Evolutionary conservation across 2,113 vertebrate species (phyloP).

Genomic region (Oreochromis niloticus): DNA sequence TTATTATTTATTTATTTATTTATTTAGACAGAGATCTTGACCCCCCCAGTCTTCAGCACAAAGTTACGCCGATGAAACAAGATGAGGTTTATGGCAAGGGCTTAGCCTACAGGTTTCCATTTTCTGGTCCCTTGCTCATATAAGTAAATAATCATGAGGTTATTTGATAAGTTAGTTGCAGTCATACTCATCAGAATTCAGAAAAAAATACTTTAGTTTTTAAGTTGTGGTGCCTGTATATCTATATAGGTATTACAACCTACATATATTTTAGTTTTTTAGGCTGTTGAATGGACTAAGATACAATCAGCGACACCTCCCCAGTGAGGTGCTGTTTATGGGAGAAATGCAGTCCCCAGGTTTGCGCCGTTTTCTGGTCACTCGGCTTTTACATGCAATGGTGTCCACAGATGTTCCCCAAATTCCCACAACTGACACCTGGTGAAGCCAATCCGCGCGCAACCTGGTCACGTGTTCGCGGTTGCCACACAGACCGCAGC

Average conservation of each 20-base stretch:
- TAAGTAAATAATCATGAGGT: not conserved
- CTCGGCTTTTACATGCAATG: not conserved
- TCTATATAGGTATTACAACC: not conserved
- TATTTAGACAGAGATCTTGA: not conserved
- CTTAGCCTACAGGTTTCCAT: not conserved
- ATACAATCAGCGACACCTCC: not conserved
- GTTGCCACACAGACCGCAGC: conserved; percentile 55
- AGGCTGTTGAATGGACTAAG: not conserved
- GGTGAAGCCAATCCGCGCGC: conserved; percentile 31
- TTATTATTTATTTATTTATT: not conserved
- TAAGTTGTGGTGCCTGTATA: not conserved
- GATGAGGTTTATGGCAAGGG: not conserved
- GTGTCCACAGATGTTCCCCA: conserved; percentile 5
- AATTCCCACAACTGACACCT: conserved; percentile 27
- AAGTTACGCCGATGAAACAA: not conserved
- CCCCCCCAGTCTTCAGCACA: not conserved
- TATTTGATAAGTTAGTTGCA: not conserved
- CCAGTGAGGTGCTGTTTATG: not conserved
- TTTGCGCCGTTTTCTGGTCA: not conserved
- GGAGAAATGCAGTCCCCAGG: not conserved
- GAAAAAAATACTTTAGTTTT: not conserved
- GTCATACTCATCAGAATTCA: not conserved
- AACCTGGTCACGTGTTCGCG: conserved; percentile 37
- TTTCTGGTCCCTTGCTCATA: not conserved
- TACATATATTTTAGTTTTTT: accelerated